phyloP scores from a whole-genome alignment of 2,113 vertebrate genomes.

The Glareola pratincola region DNA sequence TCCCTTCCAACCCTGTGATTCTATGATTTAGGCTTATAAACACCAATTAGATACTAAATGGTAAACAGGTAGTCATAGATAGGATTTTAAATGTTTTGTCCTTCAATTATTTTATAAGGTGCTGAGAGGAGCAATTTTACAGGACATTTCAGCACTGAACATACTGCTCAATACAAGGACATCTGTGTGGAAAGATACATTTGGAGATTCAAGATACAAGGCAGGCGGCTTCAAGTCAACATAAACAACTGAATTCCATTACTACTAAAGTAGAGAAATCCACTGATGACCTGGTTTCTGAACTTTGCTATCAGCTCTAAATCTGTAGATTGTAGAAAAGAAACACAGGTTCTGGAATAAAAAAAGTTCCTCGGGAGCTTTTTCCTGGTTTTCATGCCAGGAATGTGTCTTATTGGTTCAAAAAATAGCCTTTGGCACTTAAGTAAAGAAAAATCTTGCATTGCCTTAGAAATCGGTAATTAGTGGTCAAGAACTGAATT shows the following conservation, averaged over 20 bases:
- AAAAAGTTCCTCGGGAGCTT: not conserved
- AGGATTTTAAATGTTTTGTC: not conserved
- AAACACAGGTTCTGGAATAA: not conserved
- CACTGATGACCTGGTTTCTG: not conserved
- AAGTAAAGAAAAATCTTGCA: not conserved
- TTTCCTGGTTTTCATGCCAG: not conserved
- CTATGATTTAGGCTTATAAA: not conserved
- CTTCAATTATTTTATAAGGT: conserved; percentile 21
- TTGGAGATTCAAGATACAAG: not conserved
- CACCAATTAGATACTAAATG: not conserved
- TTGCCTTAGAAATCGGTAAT: not conserved
- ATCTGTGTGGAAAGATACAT: conserved; percentile 1
- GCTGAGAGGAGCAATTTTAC: not conserved
- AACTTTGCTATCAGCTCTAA: not conserved
- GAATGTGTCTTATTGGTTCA: not conserved
- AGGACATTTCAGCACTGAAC: conserved; percentile 27
- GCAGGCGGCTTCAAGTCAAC: conserved; percentile 34
- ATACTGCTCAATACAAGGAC: not conserved
- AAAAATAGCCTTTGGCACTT: not conserved
- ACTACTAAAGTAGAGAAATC: conserved; percentile 6
- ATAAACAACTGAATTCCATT: conserved; percentile 5
- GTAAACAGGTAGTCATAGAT: not conserved
- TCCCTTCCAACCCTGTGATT: no score
- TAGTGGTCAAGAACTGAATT: not conserved
- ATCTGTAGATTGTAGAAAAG: not conserved